Conservation (phyloP, 2,888 invertebrate genomes). For the Tetheella fluctuosa region DNA sequence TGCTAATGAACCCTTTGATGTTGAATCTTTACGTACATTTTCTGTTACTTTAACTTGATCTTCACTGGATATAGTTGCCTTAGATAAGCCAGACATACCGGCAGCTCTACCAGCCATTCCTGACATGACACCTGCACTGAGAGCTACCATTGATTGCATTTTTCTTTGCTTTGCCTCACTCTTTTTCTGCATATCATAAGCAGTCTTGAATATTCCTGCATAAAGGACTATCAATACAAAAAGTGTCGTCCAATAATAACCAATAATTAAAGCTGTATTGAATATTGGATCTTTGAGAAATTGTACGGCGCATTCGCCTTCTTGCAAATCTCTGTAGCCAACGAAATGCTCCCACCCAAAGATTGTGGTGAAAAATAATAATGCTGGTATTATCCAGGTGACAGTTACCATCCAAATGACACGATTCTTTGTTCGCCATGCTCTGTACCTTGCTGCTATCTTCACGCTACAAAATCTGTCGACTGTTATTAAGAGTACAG, state of each 20-base stretch:
- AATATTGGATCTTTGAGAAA: slow-evolving; percentile 98
- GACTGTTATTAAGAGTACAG: slow-evolving; percentile 98
- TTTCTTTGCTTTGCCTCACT: slow-evolving; percentile 98
- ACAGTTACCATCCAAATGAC: slow-evolving; percentile 98
- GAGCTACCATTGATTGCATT: slow-evolving; percentile 96
- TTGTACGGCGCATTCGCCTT: slow-evolving; percentile 97
- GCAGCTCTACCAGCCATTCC: slow-evolving; percentile 95
- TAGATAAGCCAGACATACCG: slow-evolving; percentile 92
- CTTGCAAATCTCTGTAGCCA: slow-evolving; percentile 93
- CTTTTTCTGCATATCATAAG: slow-evolving; percentile 98
- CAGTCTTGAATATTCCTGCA: slow-evolving; percentile 98
- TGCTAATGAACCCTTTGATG: slow-evolving; percentile 69
- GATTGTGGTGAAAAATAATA: slow-evolving; percentile 98
- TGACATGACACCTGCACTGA: slow-evolving; percentile 95
- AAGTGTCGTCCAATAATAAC: slow-evolving; percentile 98
- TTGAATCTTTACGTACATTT: slow-evolving; percentile 66
- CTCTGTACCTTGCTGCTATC: slow-evolving; percentile 97
- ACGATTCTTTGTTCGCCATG: slow-evolving; percentile 97
- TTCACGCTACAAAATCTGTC: slow-evolving; percentile 99
- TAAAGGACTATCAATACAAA: slow-evolving; percentile 97
- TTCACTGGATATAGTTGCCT: slow-evolving; percentile 88
- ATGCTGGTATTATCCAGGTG: slow-evolving; percentile 98
- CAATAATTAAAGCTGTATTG: slow-evolving; percentile 97
- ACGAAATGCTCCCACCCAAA: slow-evolving; percentile 99
- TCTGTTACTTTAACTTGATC: slow-evolving; percentile 86